phyloP scores from a whole-genome alignment of 2,113 vertebrate genomes.

The Ivindomyrus marchei region DNA sequence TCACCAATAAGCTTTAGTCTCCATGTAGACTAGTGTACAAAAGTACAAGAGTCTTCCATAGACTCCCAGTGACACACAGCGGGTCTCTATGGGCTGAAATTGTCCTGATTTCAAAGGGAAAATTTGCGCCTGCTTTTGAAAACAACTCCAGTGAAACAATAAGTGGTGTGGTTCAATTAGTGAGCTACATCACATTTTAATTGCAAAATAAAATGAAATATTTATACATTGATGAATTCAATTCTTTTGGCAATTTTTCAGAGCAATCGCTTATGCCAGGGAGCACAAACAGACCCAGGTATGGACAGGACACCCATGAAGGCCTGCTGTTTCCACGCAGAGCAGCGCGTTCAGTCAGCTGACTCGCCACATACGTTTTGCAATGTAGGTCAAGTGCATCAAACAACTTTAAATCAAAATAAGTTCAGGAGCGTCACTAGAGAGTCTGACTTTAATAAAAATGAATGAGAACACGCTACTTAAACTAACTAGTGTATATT shows the following conservation, averaged over 20 bases:
- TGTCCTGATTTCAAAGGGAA: background rate
- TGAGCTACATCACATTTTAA: background rate
- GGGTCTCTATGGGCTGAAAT: background rate
- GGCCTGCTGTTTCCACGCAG: background rate
- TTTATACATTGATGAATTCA: background rate
- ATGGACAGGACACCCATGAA: background rate
- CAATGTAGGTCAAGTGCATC: background rate
- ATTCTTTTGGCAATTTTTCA: background rate
- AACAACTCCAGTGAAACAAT: background rate
- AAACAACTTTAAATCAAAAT: background rate
- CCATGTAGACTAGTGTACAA: background rate
- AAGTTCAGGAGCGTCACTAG: background rate
- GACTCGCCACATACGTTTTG: background rate
- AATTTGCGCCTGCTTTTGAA: background rate
- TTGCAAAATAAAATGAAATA: background rate
- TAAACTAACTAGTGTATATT: background rate
- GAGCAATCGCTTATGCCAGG: background rate
- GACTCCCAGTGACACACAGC: background rate
- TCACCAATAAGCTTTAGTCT: background rate
- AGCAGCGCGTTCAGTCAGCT: background rate
- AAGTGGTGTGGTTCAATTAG: background rate
- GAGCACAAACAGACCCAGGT: background rate
- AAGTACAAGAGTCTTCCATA: background rate
- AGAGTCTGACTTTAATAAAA: background rate
- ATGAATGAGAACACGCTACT: background rate